A percentile compares a stretch with the other conserved stretches of the same genome.
phyloP scores from a whole-genome alignment of 2,113 vertebrate genomes.

The Alligator sinensis region DNA sequence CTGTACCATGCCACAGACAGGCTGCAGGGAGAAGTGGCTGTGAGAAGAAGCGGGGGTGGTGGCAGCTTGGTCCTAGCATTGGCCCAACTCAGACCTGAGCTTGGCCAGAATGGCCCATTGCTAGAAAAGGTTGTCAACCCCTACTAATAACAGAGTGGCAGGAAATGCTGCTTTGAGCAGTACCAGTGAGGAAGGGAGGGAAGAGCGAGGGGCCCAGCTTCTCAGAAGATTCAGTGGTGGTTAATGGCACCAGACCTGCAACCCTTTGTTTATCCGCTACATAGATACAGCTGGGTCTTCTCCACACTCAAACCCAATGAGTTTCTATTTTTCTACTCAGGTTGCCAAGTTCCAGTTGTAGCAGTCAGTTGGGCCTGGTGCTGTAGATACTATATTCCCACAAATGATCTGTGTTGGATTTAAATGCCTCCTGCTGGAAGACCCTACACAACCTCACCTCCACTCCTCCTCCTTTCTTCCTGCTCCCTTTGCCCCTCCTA shows the following conservation, averaged over 20 bases:
- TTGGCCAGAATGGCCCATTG: no score
- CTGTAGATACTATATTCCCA: not conserved
- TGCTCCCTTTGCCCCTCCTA: not conserved
- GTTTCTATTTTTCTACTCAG: not conserved
- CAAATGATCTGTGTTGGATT: not conserved
- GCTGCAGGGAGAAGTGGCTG: no score
- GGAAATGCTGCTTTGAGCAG: not conserved
- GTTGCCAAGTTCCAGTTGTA: not conserved
- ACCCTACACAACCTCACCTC: not conserved
- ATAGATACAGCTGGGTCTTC: not conserved
- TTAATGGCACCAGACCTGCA: not conserved
- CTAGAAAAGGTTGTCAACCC: not conserved
- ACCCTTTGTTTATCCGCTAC: not conserved
- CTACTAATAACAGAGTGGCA: not conserved
- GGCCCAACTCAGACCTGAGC: no score
- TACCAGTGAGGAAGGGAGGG: not conserved
- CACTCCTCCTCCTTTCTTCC: not conserved
- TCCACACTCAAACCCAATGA: not conserved
- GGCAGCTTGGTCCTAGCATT: no score
- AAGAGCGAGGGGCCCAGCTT: not conserved
- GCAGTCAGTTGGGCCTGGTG: not conserved
- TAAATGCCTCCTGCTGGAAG: not conserved
- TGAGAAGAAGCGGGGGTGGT: no score
- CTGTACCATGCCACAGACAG: no score
- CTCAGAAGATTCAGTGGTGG: not conserved